Evolutionary conservation across 2,113 vertebrate species (phyloP).

Genomic region (Paramormyrops kingsleyae): DNA sequence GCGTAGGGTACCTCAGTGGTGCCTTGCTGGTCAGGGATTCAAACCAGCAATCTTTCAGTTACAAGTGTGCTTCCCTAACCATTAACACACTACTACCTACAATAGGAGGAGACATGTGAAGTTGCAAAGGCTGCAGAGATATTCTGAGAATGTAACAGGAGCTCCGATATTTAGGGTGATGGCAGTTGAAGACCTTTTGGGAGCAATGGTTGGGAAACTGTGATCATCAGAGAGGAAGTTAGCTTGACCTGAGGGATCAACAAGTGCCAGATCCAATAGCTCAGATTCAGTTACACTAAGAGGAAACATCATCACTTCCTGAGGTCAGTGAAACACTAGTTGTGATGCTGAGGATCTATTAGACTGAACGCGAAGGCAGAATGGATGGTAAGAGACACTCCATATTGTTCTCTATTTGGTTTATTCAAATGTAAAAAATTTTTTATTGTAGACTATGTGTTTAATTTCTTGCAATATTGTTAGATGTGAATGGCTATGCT

Average conservation of each 20-base stretch:
- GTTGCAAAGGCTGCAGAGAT: neutral
- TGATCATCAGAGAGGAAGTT: neutral
- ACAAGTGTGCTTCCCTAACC: no score
- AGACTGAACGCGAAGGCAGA: neutral
- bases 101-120: neutral
- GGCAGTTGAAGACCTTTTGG: neutral
- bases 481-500: neutral
- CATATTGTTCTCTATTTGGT: neutral
- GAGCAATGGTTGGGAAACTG: neutral
- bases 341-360: neutral
- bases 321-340: neutral
- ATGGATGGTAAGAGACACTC: neutral
- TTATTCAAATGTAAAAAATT: neutral
- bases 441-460: neutral
- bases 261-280: neutral
- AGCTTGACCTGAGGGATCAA: neutral
- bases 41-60: no score
- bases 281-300: no score
- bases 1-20: no score
- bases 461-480: neutral
- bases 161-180: neutral
- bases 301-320: slow-evolving; percentile 5
- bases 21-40: no score
- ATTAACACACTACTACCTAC: neutral
- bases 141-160: neutral